Conservation (phyloP, 2,888 invertebrate species). For the Scaptomyza reducta region DNA sequence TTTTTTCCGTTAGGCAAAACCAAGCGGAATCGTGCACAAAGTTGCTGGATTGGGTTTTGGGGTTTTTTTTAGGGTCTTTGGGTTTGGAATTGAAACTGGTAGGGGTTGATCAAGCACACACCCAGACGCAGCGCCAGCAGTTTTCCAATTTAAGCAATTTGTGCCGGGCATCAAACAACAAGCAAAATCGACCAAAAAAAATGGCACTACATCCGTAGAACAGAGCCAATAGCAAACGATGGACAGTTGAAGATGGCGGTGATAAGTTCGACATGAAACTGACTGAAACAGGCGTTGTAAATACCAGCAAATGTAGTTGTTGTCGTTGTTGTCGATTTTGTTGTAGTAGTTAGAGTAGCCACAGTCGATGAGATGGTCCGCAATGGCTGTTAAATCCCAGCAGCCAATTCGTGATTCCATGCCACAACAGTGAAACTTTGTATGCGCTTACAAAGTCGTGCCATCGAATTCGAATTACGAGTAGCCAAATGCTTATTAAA, state of each 20-base stretch:
- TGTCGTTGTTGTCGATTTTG: not conserved
- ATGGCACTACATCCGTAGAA: conserved; percentile 17
- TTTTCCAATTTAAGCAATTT: conserved; percentile 79
- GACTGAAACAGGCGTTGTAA: conserved; percentile 48
- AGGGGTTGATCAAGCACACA: not conserved
- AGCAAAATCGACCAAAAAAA: conserved; percentile 16
- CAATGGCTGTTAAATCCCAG: conserved; percentile 24
- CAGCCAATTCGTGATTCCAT: conserved; percentile 19
- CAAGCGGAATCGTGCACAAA: conserved; percentile 45
- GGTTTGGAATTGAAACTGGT: not conserved
- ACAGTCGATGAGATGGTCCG: not conserved
- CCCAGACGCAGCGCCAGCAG: conserved; percentile 69
- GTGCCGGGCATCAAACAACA: conserved; percentile 58
- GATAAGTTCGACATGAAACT: conserved; percentile 59
- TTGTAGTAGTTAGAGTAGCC: not conserved
- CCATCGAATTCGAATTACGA: conserved; percentile 15
- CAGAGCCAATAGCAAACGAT: conserved; percentile 17
- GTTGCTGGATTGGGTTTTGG: conserved; percentile 13
- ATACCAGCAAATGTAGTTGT: conserved; percentile 20
- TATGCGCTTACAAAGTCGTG: conserved; percentile 14
- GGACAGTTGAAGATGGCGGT: conserved; percentile 52
- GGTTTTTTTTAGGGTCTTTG: conserved; percentile 1
- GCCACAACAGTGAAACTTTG: conserved; percentile 23
- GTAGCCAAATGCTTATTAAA: not conserved
- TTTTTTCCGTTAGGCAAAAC: conserved; percentile 54